Base-by-base conservation (phyloP, 2,888 invertebrate genomes). In the Eupithecia vulgata region DNA sequence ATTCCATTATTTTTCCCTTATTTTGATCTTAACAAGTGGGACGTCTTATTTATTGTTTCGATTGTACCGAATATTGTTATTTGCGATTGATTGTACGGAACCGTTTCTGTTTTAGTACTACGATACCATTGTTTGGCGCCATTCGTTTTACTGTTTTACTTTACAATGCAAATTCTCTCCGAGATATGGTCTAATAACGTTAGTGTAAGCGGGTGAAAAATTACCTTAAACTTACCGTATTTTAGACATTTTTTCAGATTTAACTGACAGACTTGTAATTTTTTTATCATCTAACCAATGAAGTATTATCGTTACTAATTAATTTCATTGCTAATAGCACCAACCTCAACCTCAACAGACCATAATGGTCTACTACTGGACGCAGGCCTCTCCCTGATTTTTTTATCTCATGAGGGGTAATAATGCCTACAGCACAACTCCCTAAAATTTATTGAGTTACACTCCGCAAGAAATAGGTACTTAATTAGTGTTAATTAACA, bases 1-100 rank as follows among this genome's bases (percentile, higher is more conserved):
- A 88, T 89, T 87, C 82, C 80, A 74, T 76, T 81, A 81, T 81
- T 82, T 83, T 72, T 57, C 82, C 80, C 75, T 75, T 81, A 81
- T 81, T 81, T 83, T 70, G 70, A 69, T 30, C 70, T 70, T 72
- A 70, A 64, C 73, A 74, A 74, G 71, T 70, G 70, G 69, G 57
- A 68, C 42, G 66, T 76, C 64, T 76, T 73, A 76, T 73, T 71
- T 68, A 71, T 69, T 71, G 59, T 70, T 70, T 75, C 48, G 59
- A 57, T 67, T 72, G 70, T 70, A 64, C 45, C 35, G 67, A 72
- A 64, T 67, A 67, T 67, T 67, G 48, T 59, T 45, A 25, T 61
- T 61, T 61, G 34, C 17, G 30, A 34, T 30, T 34, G 34, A 61
- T 57, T 25, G 25, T 1, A 57, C 57, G 5, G 5, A 57, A 25